A percentile compares a stretch with the other conserved stretches of the same genome.
Conservation (phyloP, 1,140 invertebrate genomes). For the Pentalonia nigronervosa region DNA sequence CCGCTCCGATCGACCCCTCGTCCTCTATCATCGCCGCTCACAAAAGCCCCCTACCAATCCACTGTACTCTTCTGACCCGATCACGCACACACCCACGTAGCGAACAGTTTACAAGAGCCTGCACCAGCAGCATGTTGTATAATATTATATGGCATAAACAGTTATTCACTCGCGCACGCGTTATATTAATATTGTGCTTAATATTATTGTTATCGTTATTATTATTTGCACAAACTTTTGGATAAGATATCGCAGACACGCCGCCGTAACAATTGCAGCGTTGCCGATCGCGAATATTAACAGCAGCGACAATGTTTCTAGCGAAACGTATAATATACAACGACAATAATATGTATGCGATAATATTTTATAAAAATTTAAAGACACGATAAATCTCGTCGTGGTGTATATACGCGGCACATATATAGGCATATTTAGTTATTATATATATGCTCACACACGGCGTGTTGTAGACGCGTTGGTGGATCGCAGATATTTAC, state of each 20-base stretch:
- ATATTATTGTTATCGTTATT: neutral
- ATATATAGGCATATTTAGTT: neutral
- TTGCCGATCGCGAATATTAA: neutral
- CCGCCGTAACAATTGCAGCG: neutral
- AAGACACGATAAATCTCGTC: neutral
- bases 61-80: neutral
- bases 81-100: neutral
- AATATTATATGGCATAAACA: neutral
- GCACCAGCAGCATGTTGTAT: too few species aligned
- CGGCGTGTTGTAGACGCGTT: too few species aligned
- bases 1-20: neutral
- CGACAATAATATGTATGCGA: too few species aligned
- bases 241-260: neutral
- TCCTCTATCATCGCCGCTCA: too few species aligned
- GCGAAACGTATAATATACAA: neutral
- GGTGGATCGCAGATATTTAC: constrained; percentile 9
- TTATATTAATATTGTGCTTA: neutral
- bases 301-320: neutral
- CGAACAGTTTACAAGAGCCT: neutral
- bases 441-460: neutral
- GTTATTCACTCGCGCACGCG: neutral
- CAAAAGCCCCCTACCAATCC: neutral
- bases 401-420: too few species aligned
- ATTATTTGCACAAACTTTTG: neutral
- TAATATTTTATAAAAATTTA: neutral